Evolutionary conservation across 2,888 invertebrate species (phyloP).

Genomic region (Clitarchus hookeri): DNA sequence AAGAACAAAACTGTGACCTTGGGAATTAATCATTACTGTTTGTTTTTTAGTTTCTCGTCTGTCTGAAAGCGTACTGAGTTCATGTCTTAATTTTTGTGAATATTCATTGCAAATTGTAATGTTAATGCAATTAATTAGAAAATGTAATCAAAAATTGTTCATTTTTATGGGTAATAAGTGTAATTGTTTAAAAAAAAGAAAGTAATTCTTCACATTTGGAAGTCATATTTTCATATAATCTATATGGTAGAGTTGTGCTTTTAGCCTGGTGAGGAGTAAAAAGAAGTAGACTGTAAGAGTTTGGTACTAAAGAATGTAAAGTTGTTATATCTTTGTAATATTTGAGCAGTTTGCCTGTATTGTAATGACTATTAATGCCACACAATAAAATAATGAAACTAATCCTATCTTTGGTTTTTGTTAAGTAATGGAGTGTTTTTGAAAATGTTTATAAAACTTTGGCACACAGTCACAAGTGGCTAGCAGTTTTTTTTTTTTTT

Average conservation of each 20-base stretch:
- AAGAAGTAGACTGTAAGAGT: neutral
- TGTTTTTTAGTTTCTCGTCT: too few relatives aligned
- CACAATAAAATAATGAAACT: neutral
- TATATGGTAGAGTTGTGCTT: neutral
- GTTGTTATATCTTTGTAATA: slow-evolving; percentile 11
- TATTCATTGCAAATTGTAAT: too few relatives aligned
- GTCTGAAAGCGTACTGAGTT: too few relatives aligned
- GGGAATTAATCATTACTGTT: too few relatives aligned
- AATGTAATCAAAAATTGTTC: too few relatives aligned
- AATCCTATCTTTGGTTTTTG: neutral
- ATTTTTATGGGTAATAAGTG: neutral
- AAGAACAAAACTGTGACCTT: too few relatives aligned
- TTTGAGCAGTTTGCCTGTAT: neutral
- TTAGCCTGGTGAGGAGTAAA: neutral
- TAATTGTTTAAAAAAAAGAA: neutral
- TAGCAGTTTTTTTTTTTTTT: too few relatives aligned
- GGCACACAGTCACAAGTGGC: too few relatives aligned
- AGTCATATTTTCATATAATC: neutral
- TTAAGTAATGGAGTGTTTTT: too few relatives aligned
- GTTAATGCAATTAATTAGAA: too few relatives aligned
- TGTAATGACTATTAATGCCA: neutral
- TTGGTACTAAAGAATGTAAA: neutral
- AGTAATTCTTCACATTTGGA: neutral
- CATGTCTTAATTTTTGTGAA: too few relatives aligned
- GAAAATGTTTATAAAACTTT: too few relatives aligned